Base-by-base conservation (phyloP, 1,140 invertebrate genomes). In the Zaprionus africanus region DNA sequence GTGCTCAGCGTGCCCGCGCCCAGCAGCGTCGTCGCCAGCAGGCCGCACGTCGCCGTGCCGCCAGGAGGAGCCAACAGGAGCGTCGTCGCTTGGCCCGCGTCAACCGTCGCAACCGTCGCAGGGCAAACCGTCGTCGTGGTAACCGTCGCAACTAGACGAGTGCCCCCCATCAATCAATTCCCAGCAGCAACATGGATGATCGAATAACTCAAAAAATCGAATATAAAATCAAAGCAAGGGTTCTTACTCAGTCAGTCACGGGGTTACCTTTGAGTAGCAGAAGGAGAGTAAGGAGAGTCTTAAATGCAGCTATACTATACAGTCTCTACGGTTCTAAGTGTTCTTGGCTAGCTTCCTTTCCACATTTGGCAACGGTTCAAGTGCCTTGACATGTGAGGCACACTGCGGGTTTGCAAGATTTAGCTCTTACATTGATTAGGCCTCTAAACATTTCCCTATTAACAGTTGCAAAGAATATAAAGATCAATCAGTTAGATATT, bases 81-180 rank as follows among this genome's bases (percentile, higher is more conserved):
- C 65, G 36, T 1, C 64, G 78, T n/a, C 17, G 51, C 22, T 31
- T 9, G n/a, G 74, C 17, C 22, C 68, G 59, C 11, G 28, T 11
- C 26, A 66, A 22, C 7, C 66, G 57, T 5, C 72, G 73, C 31
- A 41, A 66, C 3, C 64, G 53, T 19, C 26, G 1, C 22, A 31
- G 24, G 41, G 54, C 63, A 7, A 82, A 73, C 11, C 79, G 82
- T 38, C 61, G 49, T 46, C 64, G 63, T 9, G 70, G 49, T 26
- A 78, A 72, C 59, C 72, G 73, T 7, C 73, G 81, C 64, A 80
- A 75, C 53, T 79, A 62, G 58, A 72, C 22, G 13, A 26, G 9
- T 22, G 56, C n/a, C 13, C 12, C 22, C 17, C 6, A 9, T 13
- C 9, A n/a, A 60, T 43, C 15, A 49, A 36, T 22, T 15, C 13